phyloP scores from a whole-genome alignment of 2,888 invertebrate genomes.

The Drosophila borealis region DNA sequence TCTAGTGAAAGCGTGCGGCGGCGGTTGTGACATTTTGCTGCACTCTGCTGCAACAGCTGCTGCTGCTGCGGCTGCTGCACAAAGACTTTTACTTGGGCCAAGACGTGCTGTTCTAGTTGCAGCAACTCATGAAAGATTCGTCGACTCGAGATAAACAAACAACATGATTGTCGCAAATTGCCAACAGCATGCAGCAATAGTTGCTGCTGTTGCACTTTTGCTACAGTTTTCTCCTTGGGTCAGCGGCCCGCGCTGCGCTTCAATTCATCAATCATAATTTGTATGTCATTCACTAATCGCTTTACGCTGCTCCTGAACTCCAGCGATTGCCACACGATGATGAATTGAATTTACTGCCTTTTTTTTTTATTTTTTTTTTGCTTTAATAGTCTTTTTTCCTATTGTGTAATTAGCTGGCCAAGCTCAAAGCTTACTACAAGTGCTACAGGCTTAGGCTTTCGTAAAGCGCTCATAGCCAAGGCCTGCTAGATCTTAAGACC shows the following conservation, averaged over 20 bases:
- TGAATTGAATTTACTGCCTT: constrained; percentile 59
- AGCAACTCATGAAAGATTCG: constrained; percentile 14
- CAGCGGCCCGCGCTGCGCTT: constrained; percentile 52
- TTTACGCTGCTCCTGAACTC: constrained; percentile 65
- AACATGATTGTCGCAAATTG: constrained; percentile 76
- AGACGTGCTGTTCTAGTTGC: constrained; percentile 53
- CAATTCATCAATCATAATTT: constrained; percentile 78
- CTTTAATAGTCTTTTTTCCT: constrained; percentile 31
- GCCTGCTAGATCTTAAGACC: not conserved
- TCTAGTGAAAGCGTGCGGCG: constrained; percentile 65
- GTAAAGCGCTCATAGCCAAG: not conserved
- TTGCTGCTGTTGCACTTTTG: constrained; percentile 52
- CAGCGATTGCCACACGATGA: constrained; percentile 67
- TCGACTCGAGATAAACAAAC: constrained; percentile 40
- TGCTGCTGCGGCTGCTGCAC: constrained; percentile 33
- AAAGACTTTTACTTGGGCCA: constrained; percentile 61
- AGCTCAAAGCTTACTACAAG: constrained; percentile 10
- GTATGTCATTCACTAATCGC: constrained; percentile 73
- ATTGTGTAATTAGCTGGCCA: constrained; percentile 46
- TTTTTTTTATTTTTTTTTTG: constrained; percentile 25
- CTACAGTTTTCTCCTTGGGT: constrained; percentile 73
- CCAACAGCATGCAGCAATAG: constrained; percentile 48
- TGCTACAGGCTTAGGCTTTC: not conserved
- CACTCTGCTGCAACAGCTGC: constrained; percentile 26
- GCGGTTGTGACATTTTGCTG: constrained; percentile 59